Conservation (phyloP, 2,113 vertebrate genomes). For the Scalopus aquaticus region DNA sequence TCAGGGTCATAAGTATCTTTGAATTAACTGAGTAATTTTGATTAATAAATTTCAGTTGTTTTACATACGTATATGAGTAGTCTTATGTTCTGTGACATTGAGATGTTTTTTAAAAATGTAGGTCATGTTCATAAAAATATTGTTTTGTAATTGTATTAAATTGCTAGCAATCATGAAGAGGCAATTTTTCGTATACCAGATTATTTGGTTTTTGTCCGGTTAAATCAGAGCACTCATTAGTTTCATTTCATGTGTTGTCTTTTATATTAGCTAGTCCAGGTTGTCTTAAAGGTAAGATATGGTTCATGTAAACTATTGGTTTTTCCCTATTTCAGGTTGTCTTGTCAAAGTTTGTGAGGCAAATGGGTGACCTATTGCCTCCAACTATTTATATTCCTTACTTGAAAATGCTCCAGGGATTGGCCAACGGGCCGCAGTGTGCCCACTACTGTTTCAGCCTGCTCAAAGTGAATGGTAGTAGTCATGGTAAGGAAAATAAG, state of each 20-base stretch:
- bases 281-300: constrained; percentile 60
- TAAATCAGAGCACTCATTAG: constrained; percentile 41
- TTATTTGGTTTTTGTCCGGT: constrained; percentile 36
- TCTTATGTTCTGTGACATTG: constrained; percentile 3
- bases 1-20: not conserved
- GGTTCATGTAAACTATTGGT: constrained; percentile 24
- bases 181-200: constrained; percentile 6
- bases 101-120: not conserved
- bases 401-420: constrained; percentile 95
- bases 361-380: constrained; percentile 98
- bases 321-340: constrained; percentile 90
- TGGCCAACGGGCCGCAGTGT: constrained; percentile 95
- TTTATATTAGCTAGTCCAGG: not conserved
- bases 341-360: constrained; percentile 98
- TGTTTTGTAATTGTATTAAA: constrained; percentile 20
- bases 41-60: not conserved
- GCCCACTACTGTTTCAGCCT: constrained; percentile 98
- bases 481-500: constrained; percentile 90
- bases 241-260: constrained; percentile 44
- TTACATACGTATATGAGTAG: not conserved
- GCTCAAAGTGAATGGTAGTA: constrained; percentile 96
- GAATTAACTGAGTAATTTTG: constrained; percentile 43
- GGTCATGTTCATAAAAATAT: not conserved
- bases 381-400: constrained; percentile 97
- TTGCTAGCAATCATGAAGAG: not conserved